phyloP scores from a whole-genome alignment of 2,888 invertebrate genomes.

The Drosophila multiciliata region DNA sequence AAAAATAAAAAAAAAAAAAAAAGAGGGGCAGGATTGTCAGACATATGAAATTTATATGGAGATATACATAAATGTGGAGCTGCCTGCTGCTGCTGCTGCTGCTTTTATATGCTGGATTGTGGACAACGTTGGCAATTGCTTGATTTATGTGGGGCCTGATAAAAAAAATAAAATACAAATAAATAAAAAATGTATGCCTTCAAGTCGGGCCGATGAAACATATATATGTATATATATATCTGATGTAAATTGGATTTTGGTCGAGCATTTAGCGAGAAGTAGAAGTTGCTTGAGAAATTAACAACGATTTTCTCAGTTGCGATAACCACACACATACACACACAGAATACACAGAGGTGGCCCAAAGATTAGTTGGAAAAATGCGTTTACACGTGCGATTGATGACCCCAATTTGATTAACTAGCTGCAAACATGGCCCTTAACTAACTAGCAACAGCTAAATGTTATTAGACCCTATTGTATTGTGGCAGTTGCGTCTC shows the following conservation, averaged over 20 bases:
- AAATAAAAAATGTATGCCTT: conserved; percentile 18
- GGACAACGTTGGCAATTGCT: conserved; percentile 60
- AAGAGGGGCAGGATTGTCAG: conserved; percentile 21
- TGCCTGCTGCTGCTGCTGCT: neutral
- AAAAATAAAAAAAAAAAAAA: conserved; percentile 13
- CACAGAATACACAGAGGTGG: conserved; percentile 8
- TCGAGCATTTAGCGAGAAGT: conserved; percentile 41
- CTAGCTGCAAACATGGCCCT: conserved; percentile 39
- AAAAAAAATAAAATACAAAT: conserved; percentile 39
- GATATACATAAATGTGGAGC: conserved; percentile 26
- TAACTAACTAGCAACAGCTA: conserved; percentile 29
- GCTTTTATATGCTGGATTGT: conserved; percentile 9
- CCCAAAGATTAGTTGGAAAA: conserved; percentile 69
- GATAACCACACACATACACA: conserved; percentile 26
- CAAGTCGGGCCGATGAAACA: neutral
- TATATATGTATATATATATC: neutral
- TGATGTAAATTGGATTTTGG: conserved; percentile 46
- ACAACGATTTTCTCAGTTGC: conserved; percentile 41
- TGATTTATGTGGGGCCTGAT: conserved; percentile 74
- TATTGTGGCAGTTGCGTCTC: neutral
- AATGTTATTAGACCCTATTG: conserved; percentile 6
- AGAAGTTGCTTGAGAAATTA: conserved; percentile 18
- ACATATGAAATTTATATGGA: conserved; percentile 38
- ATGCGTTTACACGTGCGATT: conserved; percentile 62
- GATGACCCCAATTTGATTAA: conserved; percentile 73